These are phyloP conservation scores for Saguinus imperator DNA, from an alignment of 2,113 vertebrate genomes.

Conservation along the genomic window DNA sequence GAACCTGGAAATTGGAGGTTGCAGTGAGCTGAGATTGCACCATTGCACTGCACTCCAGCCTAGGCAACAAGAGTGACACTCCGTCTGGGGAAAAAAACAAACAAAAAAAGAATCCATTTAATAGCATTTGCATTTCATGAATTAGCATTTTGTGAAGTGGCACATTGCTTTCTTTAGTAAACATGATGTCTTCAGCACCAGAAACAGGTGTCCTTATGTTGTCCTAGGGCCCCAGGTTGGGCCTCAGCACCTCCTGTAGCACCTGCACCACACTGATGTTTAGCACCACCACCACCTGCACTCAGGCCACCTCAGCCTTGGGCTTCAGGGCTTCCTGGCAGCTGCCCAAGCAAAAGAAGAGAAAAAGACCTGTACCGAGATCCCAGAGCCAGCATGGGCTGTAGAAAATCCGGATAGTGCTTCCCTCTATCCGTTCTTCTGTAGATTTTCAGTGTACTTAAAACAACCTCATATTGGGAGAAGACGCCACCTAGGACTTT, in stretches of 20 bases:
- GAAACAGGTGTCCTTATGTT: constrained; percentile 97
- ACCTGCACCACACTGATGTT: constrained; percentile 95
- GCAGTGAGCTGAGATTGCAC: too few species aligned
- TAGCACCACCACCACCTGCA: constrained; percentile 91
- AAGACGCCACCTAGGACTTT: background rate
- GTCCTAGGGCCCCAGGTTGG: constrained; percentile 93
- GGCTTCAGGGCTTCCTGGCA: constrained; percentile 92
- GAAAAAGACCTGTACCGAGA: background rate
- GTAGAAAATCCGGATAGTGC: too few species aligned
- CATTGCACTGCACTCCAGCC: too few species aligned
- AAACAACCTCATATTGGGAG: background rate
- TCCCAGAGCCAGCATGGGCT: background rate
- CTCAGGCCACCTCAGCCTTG: constrained; percentile 91
- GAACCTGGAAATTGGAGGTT: too few species aligned
- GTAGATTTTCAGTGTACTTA: background rate
- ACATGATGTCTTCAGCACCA: constrained; percentile 93
- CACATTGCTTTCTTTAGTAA: constrained; percentile 96
- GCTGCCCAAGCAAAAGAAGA: background rate
- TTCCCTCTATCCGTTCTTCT: too few species aligned
- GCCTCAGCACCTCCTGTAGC: constrained; percentile 92
- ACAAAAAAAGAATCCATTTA: too few species aligned
- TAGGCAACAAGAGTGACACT: too few species aligned
- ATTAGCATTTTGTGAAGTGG: constrained; percentile 91
- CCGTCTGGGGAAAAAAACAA: too few species aligned
- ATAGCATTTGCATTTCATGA: background rate